A percentile compares a stretch with the other conserved stretches of the same genome.
phyloP scores from a whole-genome alignment of 1,140 invertebrate species.

The Harpegnathos saltator region DNA sequence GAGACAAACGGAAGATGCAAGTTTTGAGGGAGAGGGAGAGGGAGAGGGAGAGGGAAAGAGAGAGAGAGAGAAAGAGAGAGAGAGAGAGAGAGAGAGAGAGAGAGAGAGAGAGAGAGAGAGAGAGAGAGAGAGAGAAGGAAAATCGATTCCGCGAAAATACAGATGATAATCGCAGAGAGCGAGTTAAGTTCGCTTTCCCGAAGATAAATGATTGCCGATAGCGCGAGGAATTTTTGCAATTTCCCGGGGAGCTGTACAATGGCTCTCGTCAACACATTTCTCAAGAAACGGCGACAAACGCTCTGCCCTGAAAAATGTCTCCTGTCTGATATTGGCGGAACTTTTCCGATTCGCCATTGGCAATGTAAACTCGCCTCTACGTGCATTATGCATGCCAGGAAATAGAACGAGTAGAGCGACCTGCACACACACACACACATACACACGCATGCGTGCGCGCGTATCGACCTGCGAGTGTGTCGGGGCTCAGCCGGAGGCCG shows the following conservation, averaged over 20 bases:
- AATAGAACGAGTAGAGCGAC: constrained; percentile 70
- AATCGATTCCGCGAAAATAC: too few species aligned
- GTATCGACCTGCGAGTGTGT: constrained; percentile 42
- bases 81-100: too few species aligned
- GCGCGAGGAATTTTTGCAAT: constrained; percentile 41
- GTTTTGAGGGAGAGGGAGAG: too few species aligned
- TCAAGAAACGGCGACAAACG: constrained; percentile 41
- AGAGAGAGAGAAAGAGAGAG: too few species aligned
- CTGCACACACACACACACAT: constrained; percentile 42
- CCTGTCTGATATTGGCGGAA: constrained; percentile 49
- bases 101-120: too few species aligned
- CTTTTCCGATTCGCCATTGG: constrained; percentile 65
- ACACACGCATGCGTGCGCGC: too few species aligned
- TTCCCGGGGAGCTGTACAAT: constrained; percentile 24
- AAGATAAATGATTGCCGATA: constrained; percentile 30
- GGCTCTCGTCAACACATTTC: constrained; percentile 39
- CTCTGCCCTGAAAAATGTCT: constrained; percentile 47
- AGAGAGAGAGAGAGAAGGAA: too few species aligned
- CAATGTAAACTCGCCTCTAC: constrained; percentile 69
- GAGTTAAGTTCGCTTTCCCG: neutral
- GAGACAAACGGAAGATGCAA: too few species aligned
- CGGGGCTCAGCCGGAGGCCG: constrained; percentile 20
- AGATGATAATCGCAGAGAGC: too few species aligned
- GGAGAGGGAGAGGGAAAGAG: too few species aligned
- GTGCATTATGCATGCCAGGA: constrained; percentile 73